phyloP scores from a whole-genome alignment of 1,140 invertebrate genomes.

The Pectinophora gossypiella region DNA sequence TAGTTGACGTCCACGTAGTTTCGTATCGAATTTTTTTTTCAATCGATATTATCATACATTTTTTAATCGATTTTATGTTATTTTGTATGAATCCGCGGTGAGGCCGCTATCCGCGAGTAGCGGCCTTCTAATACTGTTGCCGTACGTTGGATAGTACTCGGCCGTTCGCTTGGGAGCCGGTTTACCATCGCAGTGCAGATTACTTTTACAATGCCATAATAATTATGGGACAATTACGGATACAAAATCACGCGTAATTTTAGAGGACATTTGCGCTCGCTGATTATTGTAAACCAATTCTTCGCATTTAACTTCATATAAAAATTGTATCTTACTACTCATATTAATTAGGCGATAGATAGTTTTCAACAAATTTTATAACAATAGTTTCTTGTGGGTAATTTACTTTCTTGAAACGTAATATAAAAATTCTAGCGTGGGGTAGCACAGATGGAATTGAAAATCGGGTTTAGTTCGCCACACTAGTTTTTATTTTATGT shows the following conservation, averaged over 20 bases:
- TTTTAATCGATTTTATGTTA: no score
- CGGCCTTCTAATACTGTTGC: slow-evolving; percentile 65
- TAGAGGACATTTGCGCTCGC: slow-evolving; percentile 31
- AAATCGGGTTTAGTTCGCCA: no score
- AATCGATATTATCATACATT: background rate
- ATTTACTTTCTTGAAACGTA: no score
- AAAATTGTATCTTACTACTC: no score
- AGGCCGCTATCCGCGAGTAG: slow-evolving; percentile 46
- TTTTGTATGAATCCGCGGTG: slow-evolving; percentile 2
- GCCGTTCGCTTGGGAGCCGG: slow-evolving; percentile 45
- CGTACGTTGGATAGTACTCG: slow-evolving; percentile 38
- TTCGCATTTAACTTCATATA: no score
- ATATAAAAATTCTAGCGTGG: no score
- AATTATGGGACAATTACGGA: slow-evolving; percentile 58
- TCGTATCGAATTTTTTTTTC: slow-evolving; percentile 10
- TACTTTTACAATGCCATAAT: slow-evolving; percentile 61
- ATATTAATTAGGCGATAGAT: no score
- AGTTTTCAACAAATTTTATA: no score
- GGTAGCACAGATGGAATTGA: no score
- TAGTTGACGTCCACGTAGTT: background rate
- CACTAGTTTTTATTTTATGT: no score
- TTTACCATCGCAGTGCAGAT: slow-evolving; percentile 31
- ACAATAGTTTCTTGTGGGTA: no score
- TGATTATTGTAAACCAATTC: background rate
- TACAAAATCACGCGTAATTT: slow-evolving; percentile 47